phyloP scores from a whole-genome alignment of 1,140 invertebrate species.

The Zaprionus lachaisei region DNA sequence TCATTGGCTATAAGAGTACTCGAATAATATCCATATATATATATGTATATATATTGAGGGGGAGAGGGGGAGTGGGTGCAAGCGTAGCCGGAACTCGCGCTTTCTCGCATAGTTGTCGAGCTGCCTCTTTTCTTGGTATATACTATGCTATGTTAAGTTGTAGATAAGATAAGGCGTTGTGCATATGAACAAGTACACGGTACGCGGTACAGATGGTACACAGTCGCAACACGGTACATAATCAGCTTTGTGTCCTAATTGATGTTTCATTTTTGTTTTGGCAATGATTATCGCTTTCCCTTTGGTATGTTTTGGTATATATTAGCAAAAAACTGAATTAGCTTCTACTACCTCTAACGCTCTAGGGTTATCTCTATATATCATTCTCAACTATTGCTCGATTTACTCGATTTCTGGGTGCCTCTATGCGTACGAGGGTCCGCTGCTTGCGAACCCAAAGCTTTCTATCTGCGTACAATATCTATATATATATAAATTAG shows the following conservation, averaged over 20 bases:
- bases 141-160: constrained; percentile 19
- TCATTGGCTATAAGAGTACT: constrained; percentile 43
- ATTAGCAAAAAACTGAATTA: constrained; percentile 31
- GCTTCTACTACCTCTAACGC: constrained; percentile 33
- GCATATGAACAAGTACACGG: constrained; percentile 42
- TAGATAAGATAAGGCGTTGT: constrained; percentile 58
- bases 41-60: neutral
- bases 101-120: constrained; percentile 16
- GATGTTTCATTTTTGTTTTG: constrained; percentile 41
- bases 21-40: constrained; percentile 37
- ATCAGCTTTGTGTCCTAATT: constrained; percentile 34
- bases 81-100: constrained; percentile 33
- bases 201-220: neutral
- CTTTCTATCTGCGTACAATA: constrained; percentile 72
- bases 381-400: constrained; percentile 35
- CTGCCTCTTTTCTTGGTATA: constrained; percentile 29
- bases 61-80: neutral
- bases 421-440: constrained; percentile 12
- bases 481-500: constrained; percentile 64
- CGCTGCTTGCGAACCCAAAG: constrained; percentile 60
- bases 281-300: constrained; percentile 54
- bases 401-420: constrained; percentile 12
- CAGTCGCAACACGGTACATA: constrained; percentile 1
- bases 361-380: constrained; percentile 16
- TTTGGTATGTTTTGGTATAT: constrained; percentile 28